These are phyloP conservation scores for Parascotia fuliginaria DNA, from an alignment of 2,888 invertebrate species.

Conservation along the genomic window DNA sequence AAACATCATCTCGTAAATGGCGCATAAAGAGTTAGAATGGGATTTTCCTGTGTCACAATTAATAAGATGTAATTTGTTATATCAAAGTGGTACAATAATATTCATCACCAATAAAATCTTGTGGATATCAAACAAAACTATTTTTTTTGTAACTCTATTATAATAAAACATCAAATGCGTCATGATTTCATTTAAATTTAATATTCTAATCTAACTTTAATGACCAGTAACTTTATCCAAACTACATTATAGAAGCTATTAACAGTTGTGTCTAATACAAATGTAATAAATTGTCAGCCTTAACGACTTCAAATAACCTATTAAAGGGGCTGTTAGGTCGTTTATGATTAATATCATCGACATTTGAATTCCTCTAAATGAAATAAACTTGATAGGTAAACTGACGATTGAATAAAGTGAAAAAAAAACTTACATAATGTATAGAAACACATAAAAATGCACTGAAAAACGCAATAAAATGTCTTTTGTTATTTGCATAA, in stretches of 20 bases:
- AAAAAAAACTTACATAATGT: too few relatives aligned
- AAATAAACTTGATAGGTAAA: constrained; percentile 5
- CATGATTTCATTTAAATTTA: constrained; percentile 6
- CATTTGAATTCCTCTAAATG: constrained; percentile 21
- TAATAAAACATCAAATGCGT: not conserved
- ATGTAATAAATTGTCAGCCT: constrained; percentile 23
- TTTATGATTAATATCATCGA: constrained; percentile 17
- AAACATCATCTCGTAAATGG: too few relatives aligned
- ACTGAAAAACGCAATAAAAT: too few relatives aligned
- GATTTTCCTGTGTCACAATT: too few relatives aligned
- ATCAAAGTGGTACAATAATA: too few relatives aligned
- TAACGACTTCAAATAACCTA: constrained; percentile 34
- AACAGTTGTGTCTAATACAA: constrained; percentile 25
- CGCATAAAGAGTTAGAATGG: not conserved
- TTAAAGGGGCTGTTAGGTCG: constrained; percentile 12
- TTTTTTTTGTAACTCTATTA: not conserved
- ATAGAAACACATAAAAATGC: too few relatives aligned
- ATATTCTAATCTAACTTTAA: constrained; percentile 20
- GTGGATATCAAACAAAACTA: too few relatives aligned
- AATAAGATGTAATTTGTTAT: too few relatives aligned
- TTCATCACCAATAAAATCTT: too few relatives aligned
- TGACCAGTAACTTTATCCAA: constrained; percentile 17
- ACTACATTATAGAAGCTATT: constrained; percentile 29
- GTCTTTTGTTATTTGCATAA: too few relatives aligned
- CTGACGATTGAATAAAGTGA: not conserved